Conservation (phyloP, 2,888 invertebrate genomes). For the Dysmachus trigonus region DNA sequence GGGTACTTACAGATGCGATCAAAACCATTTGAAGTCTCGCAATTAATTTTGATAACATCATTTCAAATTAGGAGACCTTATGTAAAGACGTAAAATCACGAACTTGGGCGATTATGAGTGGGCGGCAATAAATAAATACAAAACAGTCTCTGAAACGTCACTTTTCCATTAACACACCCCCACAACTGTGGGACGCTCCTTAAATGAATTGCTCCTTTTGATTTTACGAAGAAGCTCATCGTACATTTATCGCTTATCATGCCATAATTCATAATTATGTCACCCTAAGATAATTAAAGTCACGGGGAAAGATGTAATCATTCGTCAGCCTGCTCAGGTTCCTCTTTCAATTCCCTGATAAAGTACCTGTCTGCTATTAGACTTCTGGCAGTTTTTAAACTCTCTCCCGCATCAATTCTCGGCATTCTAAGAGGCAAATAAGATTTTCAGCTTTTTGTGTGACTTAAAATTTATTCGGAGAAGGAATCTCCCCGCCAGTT, state of each 20-base stretch:
- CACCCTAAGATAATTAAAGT: background rate
- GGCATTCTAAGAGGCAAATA: background rate
- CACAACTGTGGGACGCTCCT: background rate
- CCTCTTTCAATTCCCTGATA: background rate
- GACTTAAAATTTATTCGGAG: background rate
- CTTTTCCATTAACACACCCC: background rate
- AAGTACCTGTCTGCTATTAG: background rate
- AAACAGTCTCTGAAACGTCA: background rate
- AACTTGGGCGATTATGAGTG: background rate
- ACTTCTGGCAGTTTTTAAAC: background rate
- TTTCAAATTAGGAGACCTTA: background rate
- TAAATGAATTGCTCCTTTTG: background rate
- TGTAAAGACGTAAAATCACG: background rate
- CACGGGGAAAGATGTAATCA: background rate
- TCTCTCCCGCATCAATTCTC: background rate
- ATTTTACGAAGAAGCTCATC: background rate
- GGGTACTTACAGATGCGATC: background rate
- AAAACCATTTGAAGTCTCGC: background rate
- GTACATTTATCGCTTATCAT: background rate
- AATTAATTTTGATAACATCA: background rate
- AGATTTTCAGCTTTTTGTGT: background rate
- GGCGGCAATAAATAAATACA: background rate
- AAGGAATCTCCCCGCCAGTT: background rate
- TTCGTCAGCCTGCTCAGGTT: background rate
- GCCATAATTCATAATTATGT: background rate